A percentile compares a stretch with the other conserved stretches of the same genome.
phyloP scores from a whole-genome alignment of 2,888 invertebrate species.

The Aethes cnicana region DNA sequence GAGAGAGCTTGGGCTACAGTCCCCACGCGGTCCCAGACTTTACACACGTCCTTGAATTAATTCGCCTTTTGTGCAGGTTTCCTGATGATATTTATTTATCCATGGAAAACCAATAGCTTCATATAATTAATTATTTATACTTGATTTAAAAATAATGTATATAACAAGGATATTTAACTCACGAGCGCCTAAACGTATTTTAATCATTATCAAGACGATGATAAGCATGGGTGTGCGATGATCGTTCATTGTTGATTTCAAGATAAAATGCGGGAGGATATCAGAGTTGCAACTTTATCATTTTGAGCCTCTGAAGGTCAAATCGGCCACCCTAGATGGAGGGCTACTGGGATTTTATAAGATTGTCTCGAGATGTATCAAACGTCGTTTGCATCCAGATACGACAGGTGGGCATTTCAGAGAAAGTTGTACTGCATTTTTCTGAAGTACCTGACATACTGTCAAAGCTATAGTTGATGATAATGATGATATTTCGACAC shows the following conservation, averaged over 20 bases:
- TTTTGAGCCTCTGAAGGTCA: constrained; percentile 60
- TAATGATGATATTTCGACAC: constrained; percentile 5
- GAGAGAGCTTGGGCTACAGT: too few relatives aligned
- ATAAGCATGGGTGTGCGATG: constrained; percentile 69
- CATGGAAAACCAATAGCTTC: too few relatives aligned
- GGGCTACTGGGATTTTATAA: constrained; percentile 52
- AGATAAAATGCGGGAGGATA: constrained; percentile 59
- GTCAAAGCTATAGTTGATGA: constrained; percentile 7
- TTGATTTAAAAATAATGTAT: too few relatives aligned
- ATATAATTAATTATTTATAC: too few relatives aligned
- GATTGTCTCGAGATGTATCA: constrained; percentile 47
- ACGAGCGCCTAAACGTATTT: constrained; percentile 70
- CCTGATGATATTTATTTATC: too few relatives aligned
- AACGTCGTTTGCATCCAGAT: constrained; percentile 17
- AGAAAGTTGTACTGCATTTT: constrained; percentile 12
- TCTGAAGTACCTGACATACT: constrained; percentile 2
- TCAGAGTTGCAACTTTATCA: constrained; percentile 64
- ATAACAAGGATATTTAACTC: too few relatives aligned
- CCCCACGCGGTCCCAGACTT: too few relatives aligned
- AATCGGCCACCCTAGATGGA: constrained; percentile 44
- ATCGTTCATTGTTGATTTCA: constrained; percentile 56
- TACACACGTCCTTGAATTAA: too few relatives aligned
- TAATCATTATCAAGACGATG: constrained; percentile 69
- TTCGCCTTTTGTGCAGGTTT: too few relatives aligned
- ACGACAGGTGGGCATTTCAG: constrained; percentile 3